Evolutionary conservation across 1,140 invertebrate genomes (phyloP).

Genomic region (Trichogramma pretiosum): DNA sequence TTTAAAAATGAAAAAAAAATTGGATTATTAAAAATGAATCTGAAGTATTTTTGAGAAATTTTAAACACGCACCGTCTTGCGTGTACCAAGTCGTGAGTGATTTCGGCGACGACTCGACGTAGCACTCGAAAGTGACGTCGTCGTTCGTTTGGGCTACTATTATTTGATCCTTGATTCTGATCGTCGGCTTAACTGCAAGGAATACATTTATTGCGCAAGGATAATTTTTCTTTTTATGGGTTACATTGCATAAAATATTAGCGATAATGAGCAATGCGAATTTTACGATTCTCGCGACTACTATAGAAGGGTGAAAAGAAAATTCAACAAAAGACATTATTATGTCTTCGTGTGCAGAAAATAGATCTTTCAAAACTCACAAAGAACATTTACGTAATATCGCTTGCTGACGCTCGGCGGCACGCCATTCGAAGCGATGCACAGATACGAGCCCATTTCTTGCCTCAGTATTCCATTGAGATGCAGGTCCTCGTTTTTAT

Average conservation of each 20-base stretch:
- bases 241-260: too few relatives aligned
- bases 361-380: constrained; percentile 60
- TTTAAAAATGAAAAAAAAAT: constrained; percentile 26
- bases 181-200: constrained; percentile 65
- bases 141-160: constrained; percentile 69
- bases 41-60: background rate
- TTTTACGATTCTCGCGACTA: background rate
- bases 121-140: constrained; percentile 69
- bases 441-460: constrained; percentile 81
- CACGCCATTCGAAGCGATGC: constrained; percentile 79
- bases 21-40: background rate
- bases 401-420: constrained; percentile 76
- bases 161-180: constrained; percentile 72
- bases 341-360: too few relatives aligned
- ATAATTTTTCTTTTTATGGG: too few relatives aligned
- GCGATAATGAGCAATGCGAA: too few relatives aligned
- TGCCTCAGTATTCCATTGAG: constrained; percentile 64
- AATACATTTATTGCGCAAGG: too few relatives aligned
- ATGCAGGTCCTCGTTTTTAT: constrained; percentile 62
- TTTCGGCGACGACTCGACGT: constrained; percentile 74
- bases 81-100: constrained; percentile 73
- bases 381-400: constrained; percentile 71
- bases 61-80: constrained; percentile 56
- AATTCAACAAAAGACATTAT: too few relatives aligned
- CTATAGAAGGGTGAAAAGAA: background rate